Percentiles rank a stretch among this genome's conserved stretches.
Conservation (phyloP, 2,888 invertebrate genomes). For the Frankliniella intonsa region DNA sequence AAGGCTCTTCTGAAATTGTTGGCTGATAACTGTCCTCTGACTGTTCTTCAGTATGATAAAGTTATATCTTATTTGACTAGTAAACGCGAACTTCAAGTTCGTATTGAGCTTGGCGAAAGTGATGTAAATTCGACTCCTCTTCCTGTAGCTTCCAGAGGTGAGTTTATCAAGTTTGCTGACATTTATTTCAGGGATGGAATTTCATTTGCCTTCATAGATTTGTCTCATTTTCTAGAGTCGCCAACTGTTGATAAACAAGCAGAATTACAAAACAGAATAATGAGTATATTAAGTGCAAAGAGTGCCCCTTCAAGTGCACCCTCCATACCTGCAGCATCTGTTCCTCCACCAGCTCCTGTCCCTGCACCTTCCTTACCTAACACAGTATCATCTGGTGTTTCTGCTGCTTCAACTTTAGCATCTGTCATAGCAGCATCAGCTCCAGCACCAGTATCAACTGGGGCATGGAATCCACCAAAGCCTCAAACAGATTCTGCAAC, state of each 20-base stretch:
- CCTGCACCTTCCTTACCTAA: constrained; percentile 46
- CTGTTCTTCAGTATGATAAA: constrained; percentile 72
- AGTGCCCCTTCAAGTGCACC: not conserved
- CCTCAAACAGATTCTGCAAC: constrained; percentile 37
- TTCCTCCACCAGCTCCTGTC: constrained; percentile 43
- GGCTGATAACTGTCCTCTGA: constrained; percentile 73
- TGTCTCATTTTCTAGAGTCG: not conserved
- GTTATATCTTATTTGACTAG: constrained; percentile 69
- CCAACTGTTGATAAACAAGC: constrained; percentile 52
- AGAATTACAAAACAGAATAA: constrained; percentile 70
- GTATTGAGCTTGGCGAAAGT: constrained; percentile 65
- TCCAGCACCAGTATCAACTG: not conserved
- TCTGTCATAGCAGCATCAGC: not conserved
- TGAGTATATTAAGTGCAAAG: constrained; percentile 60
- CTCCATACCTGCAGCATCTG: constrained; percentile 41
- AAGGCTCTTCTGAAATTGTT: constrained; percentile 66
- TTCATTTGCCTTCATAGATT: not conserved
- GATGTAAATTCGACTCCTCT: constrained; percentile 40
- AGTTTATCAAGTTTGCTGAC: not conserved
- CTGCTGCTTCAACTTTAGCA: not conserved
- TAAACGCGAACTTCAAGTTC: constrained; percentile 66
- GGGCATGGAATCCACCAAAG: not conserved
- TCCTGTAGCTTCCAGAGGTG: constrained; percentile 30
- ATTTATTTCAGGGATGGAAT: not conserved
- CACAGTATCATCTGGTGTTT: not conserved